Percentiles rank a stretch among this genome's conserved stretches.
phyloP scores from a whole-genome alignment of 64 coral and sea anemone species.

The Anthopleura sola region DNA sequence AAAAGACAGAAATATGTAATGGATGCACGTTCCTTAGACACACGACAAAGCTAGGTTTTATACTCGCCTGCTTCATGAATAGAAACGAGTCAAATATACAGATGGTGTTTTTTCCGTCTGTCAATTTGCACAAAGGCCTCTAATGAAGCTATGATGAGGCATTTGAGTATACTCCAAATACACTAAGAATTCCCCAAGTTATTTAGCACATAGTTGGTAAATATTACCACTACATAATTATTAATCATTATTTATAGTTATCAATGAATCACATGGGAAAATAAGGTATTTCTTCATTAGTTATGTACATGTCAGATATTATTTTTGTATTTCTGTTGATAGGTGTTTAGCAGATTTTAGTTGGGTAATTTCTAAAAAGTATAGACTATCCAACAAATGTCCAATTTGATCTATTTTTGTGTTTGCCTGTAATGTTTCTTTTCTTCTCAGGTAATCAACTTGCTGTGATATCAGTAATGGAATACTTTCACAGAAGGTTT shows the following conservation, averaged over 20 bases:
- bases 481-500: no score
- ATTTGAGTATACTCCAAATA: not conserved
- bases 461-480: no score
- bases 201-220: not conserved
- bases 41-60: no score
- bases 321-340: not conserved
- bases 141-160: not conserved
- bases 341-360: not conserved
- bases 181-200: not conserved
- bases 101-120: not conserved
- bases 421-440: no score
- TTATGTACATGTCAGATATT: not conserved
- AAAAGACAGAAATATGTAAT: not conserved
- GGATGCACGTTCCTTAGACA: no score
- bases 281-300: not conserved
- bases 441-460: no score
- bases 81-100: not conserved
- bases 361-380: not conserved
- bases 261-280: not conserved
- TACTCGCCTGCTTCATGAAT: no score
- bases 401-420: not conserved
- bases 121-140: not conserved
- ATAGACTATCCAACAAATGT: not conserved
- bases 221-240: not conserved
- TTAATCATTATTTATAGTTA: constrained; percentile 1